phyloP scores from a whole-genome alignment of 1,140 invertebrate genomes.

The Pteromalus puparum region DNA sequence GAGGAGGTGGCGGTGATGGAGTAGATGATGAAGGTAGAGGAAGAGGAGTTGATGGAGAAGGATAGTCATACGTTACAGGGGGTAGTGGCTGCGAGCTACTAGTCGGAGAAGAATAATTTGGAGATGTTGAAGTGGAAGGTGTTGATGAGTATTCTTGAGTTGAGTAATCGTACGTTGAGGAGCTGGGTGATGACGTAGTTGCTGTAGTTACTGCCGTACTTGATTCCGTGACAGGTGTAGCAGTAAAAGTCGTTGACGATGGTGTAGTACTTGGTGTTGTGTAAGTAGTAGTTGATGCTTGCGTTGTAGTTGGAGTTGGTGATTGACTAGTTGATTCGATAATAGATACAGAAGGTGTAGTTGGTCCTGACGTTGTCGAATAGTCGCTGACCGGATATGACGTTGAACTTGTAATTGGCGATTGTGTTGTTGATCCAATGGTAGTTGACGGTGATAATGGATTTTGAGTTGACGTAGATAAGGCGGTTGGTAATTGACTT shows the following conservation, averaged over 20 bases:
- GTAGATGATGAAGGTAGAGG: constrained; percentile 27
- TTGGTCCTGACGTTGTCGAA: background rate
- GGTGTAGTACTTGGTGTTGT: background rate
- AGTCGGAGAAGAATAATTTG: background rate
- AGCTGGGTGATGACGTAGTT: background rate
- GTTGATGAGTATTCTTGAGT: background rate
- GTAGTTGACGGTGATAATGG: background rate
- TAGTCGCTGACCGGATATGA: background rate
- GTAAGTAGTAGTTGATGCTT: background rate
- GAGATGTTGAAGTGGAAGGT: background rate
- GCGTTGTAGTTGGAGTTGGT: background rate
- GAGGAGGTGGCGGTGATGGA: constrained; percentile 8
- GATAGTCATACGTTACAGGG: constrained; percentile 43
- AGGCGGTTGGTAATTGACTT: background rate
- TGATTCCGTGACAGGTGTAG: background rate
- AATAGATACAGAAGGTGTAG: background rate
- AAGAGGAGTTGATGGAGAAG: constrained; percentile 14
- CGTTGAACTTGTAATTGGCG: background rate
- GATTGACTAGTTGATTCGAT: background rate
- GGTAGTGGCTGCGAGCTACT: constrained; percentile 6
- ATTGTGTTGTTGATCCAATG: background rate
- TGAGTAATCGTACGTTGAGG: background rate
- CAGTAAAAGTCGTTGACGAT: background rate
- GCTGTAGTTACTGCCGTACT: background rate
- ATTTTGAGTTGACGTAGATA: background rate